Evolutionary conservation across 2,113 vertebrate species (phyloP), one percentile per base, ranked within the genome.

Genomic region (Gnathonemus echidnorhynchus): DNA sequence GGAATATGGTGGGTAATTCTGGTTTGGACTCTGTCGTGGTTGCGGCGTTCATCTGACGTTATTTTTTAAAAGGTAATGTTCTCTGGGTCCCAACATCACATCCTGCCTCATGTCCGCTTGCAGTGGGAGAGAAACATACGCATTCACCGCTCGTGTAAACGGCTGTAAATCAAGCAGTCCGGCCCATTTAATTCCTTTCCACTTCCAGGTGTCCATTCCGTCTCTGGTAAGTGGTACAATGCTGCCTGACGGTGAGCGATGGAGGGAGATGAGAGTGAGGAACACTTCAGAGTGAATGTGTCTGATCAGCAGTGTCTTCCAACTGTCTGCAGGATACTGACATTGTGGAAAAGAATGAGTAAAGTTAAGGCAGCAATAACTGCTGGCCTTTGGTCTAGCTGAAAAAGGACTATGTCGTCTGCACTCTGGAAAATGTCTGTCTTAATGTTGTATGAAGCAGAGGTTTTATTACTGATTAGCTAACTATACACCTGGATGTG

Each of bases 61-160:
- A 2, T 17, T 35, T n/a, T 56, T 21, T 48, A 2, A 27, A 86
- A 77, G 48, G 39, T 21, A 48, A 13, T 13, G 8, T 48, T 39
- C 77, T 19, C 35, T 89, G 42, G 11, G 45, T 39, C 49, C 49
- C 31, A 17, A 1, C 5, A 45, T 5, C 48, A 39, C 86, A 39
- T 88, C 85, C 85, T 53, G 48, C 46, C n/a, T 53, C 31, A n/a
- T 15, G 35, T 77, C 21, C 86, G 3, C 35, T 53, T 77, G 86
- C 46, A 42, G 9, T 24, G 19, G 42, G 84, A 48, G 31, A 74
- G 39, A 10, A 19, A 42, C 66, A 27, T 13, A 31, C n/a, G 50
- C 52, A 24, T 77, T 77, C 31, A 42, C 17, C 2, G 27, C 66
- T 90, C 24, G 31, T 77, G 89, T 90, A 90, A 90, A 90, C 31